Evolutionary conservation across 64 coral and sea anemone species (phyloP), one percentile per base, ranked within the genome.

Genomic region (Montipora foliosa): DNA sequence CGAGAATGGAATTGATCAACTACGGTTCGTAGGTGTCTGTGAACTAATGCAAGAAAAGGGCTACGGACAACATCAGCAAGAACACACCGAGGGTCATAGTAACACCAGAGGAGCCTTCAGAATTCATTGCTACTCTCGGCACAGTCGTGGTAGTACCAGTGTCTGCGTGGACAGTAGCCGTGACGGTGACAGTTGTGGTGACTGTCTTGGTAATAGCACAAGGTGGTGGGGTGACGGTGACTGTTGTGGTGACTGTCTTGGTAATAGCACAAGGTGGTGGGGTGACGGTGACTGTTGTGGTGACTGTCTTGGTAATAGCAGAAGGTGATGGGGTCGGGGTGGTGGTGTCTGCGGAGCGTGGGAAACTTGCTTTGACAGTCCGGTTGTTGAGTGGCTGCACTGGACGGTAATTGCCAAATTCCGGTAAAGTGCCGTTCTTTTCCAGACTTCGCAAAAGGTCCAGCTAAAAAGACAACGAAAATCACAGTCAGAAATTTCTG

Each of bases 331-430:
- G 14, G n/a, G 2, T 58, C 4, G 6, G 13, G 2, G 17, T 29
- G 4, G 22, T 19, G 20, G 5, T 77, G 9, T 19, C 16, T 6
- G 5, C 19, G 3, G 87, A 51, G 13, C 52, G 45, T 3, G 52
- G 44, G 76, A 91, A 97, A 46, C 58, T 97, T 5, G 88, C 60
- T 44, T 76, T 47, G 37, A 97, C 78, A 4, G 47, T 53, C 21
- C 95, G 91, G 19, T 77, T 50, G 77, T 93, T 87, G 14, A 94
- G 79, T 20, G 95, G 89, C 55, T 88, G 81, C 12, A 94, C 88
- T 7, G 91, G 91, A 73, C 95, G 92, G 66, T 44, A 94, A 16
- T 90, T 94, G 49, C 90, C 79, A 3, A 71, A 44, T 0, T 22
- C 5, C 11, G 69, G 48, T 8, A 29, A 37, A 6, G 82, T 83